These are phyloP conservation scores for Thinocorus orbignyianus DNA, from an alignment of 2,113 vertebrate genomes.

Conservation along the genomic window DNA sequence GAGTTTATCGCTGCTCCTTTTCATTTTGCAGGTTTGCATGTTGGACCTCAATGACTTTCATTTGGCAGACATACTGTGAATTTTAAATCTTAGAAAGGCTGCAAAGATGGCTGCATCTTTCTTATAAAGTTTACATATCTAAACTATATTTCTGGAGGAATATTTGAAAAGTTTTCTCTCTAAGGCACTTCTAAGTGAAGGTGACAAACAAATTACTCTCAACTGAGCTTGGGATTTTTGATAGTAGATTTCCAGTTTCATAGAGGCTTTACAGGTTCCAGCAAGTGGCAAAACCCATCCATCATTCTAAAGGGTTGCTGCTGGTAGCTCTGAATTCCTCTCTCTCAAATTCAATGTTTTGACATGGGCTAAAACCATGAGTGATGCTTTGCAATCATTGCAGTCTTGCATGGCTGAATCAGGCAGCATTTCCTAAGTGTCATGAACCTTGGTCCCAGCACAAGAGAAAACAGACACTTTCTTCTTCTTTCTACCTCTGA, in stretches of 20 bases:
- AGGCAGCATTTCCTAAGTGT: neutral
- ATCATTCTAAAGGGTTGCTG: neutral
- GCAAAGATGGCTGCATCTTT: neutral
- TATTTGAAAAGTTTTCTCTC: neutral
- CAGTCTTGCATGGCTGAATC: neutral
- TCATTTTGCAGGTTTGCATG: neutral
- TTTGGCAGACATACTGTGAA: neutral
- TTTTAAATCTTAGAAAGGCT: neutral
- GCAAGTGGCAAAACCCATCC: neutral
- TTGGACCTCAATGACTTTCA: neutral
- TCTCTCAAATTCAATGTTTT: neutral
- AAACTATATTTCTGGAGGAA: neutral
- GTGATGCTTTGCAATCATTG: neutral
- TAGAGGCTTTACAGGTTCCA: neutral
- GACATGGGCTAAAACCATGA: neutral
- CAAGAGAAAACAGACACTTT: neutral
- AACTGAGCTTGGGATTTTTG: neutral
- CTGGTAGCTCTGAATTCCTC: neutral
- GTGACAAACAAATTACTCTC: neutral
- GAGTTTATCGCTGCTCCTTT: neutral
- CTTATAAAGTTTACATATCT: neutral
- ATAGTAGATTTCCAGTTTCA: conserved; percentile 1
- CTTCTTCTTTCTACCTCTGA: neutral
- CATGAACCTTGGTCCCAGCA: neutral
- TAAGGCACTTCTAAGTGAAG: neutral